Evolutionary conservation across 2,888 invertebrate genomes (phyloP), one percentile per base, ranked within the genome.

Genomic region (Phrixothrix hirtus): DNA sequence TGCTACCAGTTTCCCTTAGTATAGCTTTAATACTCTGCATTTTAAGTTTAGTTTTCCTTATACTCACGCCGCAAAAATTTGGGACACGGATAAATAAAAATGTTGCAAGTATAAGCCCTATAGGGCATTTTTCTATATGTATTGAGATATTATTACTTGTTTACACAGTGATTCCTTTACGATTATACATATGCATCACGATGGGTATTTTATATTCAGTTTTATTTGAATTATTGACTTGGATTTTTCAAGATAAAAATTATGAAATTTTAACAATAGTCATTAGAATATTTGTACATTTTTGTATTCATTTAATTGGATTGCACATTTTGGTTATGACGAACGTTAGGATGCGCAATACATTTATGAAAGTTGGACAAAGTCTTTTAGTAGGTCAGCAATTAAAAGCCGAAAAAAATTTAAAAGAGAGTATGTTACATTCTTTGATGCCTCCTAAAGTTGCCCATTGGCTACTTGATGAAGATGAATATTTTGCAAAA

Each of bases 361-460:
- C 95, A 2, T 96, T 96, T 76, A 93, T 95, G 88, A 95, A 95
- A 80, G 94, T 89, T 39, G 95, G 96, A 1, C 95, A 96, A 74
- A 94, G 95, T 65, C 78, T 95, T 53, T 78, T 96, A 51, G 95
- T 95, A 2, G 81, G 94, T 17, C 82, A 89, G 41, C 95, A 96
- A 72, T 77, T 97, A 50, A 93, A 95, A 76, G 85, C 92, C 80
- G 97, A 97, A 73, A 95, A 94, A 67, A 89, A 92, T 70, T 79
- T 96, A 32, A 96, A 96, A 74, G 95, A 96, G 74, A 93, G 95
- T 74, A 96, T 97, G 95, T 95, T 95, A 64, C 91, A 91, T 72
- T 96, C 95, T 14, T 91, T 98, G 50, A 97, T 97, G 97, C 97
- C 97, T 5, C 94, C 93, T 0, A 90, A 88, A 70, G 90, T 95